Conservation (phyloP, 2,113 vertebrate genomes). For the Bufo gargarizans region DNA sequence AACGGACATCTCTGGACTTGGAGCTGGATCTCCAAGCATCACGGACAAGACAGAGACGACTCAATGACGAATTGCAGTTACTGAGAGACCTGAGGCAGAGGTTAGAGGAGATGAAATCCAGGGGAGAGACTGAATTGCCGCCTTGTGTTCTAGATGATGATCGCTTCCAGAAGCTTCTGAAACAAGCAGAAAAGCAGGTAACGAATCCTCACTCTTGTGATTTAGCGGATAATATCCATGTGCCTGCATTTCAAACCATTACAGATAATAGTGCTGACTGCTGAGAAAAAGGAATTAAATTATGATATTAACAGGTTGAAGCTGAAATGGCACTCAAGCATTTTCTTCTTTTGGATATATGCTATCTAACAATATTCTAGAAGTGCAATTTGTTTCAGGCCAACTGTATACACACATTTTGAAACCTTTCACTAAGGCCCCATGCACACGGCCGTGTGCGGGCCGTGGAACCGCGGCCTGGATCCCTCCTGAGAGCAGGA, state of each 20-base stretch:
- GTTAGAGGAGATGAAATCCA: constrained; percentile 77
- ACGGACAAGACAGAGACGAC: constrained; percentile 76
- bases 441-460: too few species aligned
- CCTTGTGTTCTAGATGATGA: constrained; percentile 75
- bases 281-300: not conserved
- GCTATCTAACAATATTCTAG: too few species aligned
- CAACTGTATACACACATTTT: too few species aligned
- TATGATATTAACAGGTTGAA: not conserved
- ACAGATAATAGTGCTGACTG: not conserved
- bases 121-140: constrained; percentile 75
- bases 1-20: constrained; percentile 81
- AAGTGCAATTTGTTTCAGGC: too few species aligned
- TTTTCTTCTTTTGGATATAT: too few species aligned
- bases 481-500: too few species aligned
- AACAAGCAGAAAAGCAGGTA: constrained; percentile 82
- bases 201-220: not conserved
- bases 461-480: too few species aligned
- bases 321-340: too few species aligned
- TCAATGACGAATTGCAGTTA: constrained; percentile 80
- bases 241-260: not conserved
- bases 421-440: too few species aligned
- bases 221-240: not conserved
- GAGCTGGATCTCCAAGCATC: constrained; percentile 86
- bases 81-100: constrained; percentile 74
- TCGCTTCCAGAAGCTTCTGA: constrained; percentile 78